Conservation (phyloP, 2,113 vertebrate species). For the Mus musculus region DNA sequence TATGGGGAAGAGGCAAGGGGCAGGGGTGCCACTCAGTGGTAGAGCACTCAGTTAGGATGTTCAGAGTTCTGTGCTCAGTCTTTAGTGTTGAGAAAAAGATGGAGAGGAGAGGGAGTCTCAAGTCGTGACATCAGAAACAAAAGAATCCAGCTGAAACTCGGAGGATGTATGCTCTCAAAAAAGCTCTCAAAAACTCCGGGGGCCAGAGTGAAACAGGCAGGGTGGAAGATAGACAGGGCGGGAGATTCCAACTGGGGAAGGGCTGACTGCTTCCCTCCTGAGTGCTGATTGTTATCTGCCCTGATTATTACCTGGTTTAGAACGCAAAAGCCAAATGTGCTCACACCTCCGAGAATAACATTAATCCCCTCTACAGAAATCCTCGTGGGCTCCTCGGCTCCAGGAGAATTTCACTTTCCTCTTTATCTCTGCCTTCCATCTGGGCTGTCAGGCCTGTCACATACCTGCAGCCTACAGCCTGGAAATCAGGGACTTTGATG, state of each 20-base stretch:
- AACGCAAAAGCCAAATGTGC: conserved; percentile 71
- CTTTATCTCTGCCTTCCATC: conserved; percentile 89
- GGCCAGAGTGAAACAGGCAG: neutral
- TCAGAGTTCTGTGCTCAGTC: neutral
- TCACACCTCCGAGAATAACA: conserved; percentile 64
- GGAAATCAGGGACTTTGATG: conserved; percentile 92
- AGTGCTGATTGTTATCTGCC: conserved; percentile 33
- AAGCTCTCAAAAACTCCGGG: neutral
- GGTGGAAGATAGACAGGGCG: neutral
- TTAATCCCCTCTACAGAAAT: conserved; percentile 77
- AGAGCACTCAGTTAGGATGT: neutral
- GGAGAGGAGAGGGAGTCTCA: neutral
- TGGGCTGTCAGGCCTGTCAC: conserved; percentile 88
- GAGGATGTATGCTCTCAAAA: neutral
- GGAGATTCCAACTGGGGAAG: neutral
- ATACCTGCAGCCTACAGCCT: conserved; percentile 88
- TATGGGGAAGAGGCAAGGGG: neutral
- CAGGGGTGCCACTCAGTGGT: neutral
- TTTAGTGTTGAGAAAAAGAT: neutral
- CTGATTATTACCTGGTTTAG: conserved; percentile 62
- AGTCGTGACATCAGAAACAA: conserved; percentile 9
- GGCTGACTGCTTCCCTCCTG: neutral
- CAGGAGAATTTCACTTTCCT: conserved; percentile 80
- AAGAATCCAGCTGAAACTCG: conserved; percentile 34
- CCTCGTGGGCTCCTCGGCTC: conserved; percentile 56